Evolutionary conservation across 2,888 invertebrate species (phyloP), one percentile per base, ranked within the genome.

Genomic region (Heteromurus nitidus): DNA sequence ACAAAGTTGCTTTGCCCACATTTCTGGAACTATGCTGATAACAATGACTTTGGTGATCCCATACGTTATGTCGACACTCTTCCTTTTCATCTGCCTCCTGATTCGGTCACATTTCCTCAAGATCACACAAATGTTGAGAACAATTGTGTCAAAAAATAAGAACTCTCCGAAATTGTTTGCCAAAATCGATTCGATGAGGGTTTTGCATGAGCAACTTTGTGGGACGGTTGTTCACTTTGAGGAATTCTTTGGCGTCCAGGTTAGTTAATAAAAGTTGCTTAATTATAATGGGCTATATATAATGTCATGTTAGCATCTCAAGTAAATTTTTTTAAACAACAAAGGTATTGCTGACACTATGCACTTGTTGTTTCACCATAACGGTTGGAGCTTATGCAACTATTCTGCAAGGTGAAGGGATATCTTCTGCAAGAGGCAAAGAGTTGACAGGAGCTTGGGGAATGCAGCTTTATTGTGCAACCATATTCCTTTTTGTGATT

Each of bases 191-290:
- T 75, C 82, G 20, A 74, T 86, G 44, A 68, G 86, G 65, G 75
- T 85, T 11, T 55, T 86, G 18, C 86, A 86, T 64, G 86, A 86
- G 42, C 83, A 85, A 60, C 82, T 86, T 18, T 86, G 86, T 50
- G 22, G 62, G 28, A 81, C 85, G 22, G 86, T 86, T 20, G 76
- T 58, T 20, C 76, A 79, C 74, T 86, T 86, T 70, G 86, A 86
- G 64, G 80, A 84, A 62, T 86, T 84, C 69, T 85, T 85, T 62
- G 84, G 84, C 47, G 67, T 85, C 18, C 85, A 85, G 79, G 85
- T 83, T n/a, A 50, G 5, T 50, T 11, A 50, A 50, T 50, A 16
- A n/a, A 50, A 50, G 50, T 11, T 50, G 50, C 5, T n/a, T 5
- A 50, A 18, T 20, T 50, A n/a, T 18, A 20, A 20, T 11, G 20